These are phyloP conservation scores for Eulemur albifrons DNA, from an alignment of 2,797 vertebrate genomes.

Conservation along the genomic window DNA sequence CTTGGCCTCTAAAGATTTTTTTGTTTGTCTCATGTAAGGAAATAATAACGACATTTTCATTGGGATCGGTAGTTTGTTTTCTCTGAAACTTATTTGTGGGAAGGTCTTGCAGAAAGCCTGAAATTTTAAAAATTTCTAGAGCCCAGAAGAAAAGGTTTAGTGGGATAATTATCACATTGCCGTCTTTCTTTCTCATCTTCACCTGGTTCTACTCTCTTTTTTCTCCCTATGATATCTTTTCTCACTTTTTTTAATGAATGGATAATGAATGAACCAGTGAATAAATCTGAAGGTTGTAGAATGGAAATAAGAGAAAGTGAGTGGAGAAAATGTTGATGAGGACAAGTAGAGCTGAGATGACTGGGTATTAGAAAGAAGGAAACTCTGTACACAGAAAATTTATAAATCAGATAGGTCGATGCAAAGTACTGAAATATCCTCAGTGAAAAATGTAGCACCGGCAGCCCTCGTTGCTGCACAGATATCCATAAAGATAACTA, in stretches of 20 bases:
- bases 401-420: neutral
- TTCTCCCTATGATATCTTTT: neutral
- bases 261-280: neutral
- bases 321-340: neutral
- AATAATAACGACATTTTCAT: neutral
- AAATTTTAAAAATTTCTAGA: neutral
- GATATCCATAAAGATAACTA: neutral
- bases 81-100: neutral
- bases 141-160: neutral
- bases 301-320: neutral
- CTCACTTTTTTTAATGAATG: neutral
- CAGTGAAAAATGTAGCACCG: neutral
- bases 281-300: neutral
- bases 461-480: neutral
- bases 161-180: neutral
- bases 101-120: neutral
- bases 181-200: neutral
- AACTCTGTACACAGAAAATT: neutral
- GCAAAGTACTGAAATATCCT: neutral
- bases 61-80: neutral
- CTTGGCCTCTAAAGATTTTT: neutral
- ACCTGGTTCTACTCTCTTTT: neutral
- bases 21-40: neutral
- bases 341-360: neutral
- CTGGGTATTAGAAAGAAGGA: neutral